These are phyloP conservation scores for Ornithorhynchus anatinus DNA, from an alignment of 2,113 vertebrate species.

Conservation along the genomic window DNA sequence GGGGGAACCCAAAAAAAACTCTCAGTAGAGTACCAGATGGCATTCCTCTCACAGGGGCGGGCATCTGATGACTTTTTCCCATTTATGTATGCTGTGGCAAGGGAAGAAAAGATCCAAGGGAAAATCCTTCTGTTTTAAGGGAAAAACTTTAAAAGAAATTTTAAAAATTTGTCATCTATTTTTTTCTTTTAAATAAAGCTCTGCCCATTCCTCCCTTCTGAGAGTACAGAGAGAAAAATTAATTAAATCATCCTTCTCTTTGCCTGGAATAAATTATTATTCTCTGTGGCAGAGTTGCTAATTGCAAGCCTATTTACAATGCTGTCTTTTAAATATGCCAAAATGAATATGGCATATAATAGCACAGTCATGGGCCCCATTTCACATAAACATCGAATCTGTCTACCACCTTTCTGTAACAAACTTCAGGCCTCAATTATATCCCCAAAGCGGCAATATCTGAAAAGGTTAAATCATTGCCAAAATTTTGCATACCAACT, in stretches of 20 bases:
- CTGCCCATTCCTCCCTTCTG: too few species aligned
- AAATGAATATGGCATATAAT: constrained; percentile 2
- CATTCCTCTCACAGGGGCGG: neutral
- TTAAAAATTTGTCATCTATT: too few species aligned
- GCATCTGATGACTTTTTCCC: neutral
- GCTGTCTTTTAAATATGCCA: neutral
- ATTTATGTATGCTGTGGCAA: neutral
- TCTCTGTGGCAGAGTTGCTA: neutral
- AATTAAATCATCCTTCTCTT: neutral
- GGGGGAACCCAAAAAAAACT: neutral
- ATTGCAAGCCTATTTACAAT: constrained; percentile 24
- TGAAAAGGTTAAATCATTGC: constrained; percentile 20
- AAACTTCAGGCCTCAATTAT: too few species aligned
- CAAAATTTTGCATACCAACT: constrained; percentile 18
- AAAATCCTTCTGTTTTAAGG: neutral
- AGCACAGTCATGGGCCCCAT: constrained; percentile 10
- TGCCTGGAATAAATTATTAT: neutral
- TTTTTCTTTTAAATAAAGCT: too few species aligned
- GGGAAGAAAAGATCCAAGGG: neutral
- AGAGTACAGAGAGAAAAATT: too few species aligned
- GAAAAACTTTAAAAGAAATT: too few species aligned
- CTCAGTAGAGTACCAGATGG: neutral
- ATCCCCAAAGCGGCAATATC: too few species aligned
- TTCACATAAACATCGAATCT: too few species aligned
- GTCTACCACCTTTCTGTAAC: too few species aligned